Base-by-base conservation (phyloP, 2,797 vertebrate genomes). In the Arremon aurantiirostris region DNA sequence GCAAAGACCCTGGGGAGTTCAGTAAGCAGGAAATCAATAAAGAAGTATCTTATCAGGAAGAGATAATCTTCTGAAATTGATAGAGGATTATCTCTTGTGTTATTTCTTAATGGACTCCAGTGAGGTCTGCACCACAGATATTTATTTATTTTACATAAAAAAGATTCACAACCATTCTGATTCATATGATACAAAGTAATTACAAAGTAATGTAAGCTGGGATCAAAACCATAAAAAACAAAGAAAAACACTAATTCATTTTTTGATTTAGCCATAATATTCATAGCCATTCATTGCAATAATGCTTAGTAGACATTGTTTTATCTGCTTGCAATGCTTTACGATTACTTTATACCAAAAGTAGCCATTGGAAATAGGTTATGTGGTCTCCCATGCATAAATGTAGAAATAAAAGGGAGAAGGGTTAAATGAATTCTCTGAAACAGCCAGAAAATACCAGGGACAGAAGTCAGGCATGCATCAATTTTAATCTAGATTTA, bases 1-100 rank as follows among this genome's bases (percentile, higher is more conserved):
- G 70, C 63, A 92, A 94, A 73, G 41, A 42, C 66, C 34, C 34
- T 42, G 26, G 42, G 42, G 90, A 86, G 9, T 63, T 89, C 56
- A 84, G 72, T 55, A 61, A 66, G 73, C 47, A 95, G 86, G 70
- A 93, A 95, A 89, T 95, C 88, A 88, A 93, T 86, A 59, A 26
- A 81, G 69, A 79, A 59, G 34, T 53, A 49, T 79, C 79, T 86
- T 92, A 86, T 86, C 77, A 79, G 70, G 83, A 95, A 94, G 77
- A 84, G 23, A 16, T 65, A 76, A 93, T 71, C 65, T 72, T 65
- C 70, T 83, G 44, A 90, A 91, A 90, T 42, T 90, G 82, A 94
- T 61, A 76, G 60, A 79, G 32, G 60, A 71, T 86, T 93, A 61
- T 78, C 47, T 83, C 47, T 82, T 61, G 5, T 44, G 44, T 47